These are phyloP conservation scores for Barbus barbus DNA, from an alignment of 2,113 vertebrate genomes.

Conservation along the genomic window DNA sequence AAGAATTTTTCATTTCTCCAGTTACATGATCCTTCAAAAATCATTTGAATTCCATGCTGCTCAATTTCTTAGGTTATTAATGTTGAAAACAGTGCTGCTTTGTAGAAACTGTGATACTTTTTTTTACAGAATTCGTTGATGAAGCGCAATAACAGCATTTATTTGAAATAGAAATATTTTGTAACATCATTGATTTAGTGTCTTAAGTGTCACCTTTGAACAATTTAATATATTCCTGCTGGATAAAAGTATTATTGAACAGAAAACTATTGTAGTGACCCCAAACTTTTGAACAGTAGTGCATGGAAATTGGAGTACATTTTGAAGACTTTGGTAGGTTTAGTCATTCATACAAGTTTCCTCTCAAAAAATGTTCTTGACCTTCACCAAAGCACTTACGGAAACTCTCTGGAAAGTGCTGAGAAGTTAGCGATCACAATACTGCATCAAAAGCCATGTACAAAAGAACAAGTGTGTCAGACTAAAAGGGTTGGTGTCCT, in stretches of 20 bases:
- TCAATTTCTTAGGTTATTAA: too few species aligned
- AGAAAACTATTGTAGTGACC: not conserved
- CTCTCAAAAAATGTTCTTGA: too few species aligned
- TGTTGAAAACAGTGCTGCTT: too few species aligned
- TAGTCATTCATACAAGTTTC: not conserved
- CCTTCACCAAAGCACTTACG: not conserved
- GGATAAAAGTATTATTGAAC: not conserved
- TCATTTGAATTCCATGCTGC: not conserved
- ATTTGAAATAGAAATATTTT: too few species aligned
- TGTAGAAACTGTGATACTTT: too few species aligned
- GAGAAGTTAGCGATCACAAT: not conserved
- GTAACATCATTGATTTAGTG: too few species aligned
- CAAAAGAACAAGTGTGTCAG: not conserved
- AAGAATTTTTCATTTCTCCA: not conserved
- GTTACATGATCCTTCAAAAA: not conserved
- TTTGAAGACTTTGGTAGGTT: not conserved
- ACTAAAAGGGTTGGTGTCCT: constrained; percentile 28
- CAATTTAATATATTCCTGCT: not conserved
- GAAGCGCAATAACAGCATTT: too few species aligned
- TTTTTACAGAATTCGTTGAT: too few species aligned
- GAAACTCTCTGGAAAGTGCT: not conserved
- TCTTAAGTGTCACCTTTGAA: not conserved
- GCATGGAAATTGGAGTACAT: not conserved
- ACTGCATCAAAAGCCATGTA: constrained; percentile 1
- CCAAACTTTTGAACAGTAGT: not conserved